Evolutionary conservation across 2,113 vertebrate genomes (phyloP).

Genomic region (Engraulis encrasicolus): DNA sequence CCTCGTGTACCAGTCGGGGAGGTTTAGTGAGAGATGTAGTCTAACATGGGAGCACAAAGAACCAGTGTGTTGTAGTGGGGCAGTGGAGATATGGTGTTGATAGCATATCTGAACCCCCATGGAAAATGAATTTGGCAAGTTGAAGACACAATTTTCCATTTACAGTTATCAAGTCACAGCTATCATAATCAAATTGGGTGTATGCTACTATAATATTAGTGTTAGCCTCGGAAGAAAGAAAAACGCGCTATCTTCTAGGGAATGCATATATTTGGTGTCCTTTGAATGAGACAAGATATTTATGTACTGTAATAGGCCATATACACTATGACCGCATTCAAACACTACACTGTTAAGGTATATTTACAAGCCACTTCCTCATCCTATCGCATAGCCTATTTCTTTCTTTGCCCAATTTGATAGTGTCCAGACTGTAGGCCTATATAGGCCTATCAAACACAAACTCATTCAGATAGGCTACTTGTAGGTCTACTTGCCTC

Average conservation of each 20-base stretch:
- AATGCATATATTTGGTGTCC: neutral
- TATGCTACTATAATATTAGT: neutral
- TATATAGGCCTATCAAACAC: too few species aligned
- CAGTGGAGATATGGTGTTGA: conserved; percentile 38
- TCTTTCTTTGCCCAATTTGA: too few species aligned
- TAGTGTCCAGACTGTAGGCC: too few species aligned
- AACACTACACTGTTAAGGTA: too few species aligned
- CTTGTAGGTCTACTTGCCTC: too few species aligned
- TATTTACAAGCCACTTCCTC: too few species aligned
- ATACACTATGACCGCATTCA: too few species aligned
- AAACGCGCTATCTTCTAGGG: neutral
- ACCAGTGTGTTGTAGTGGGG: too few species aligned
- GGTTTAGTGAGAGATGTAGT: neutral
- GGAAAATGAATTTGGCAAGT: conserved; percentile 30
- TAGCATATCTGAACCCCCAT: conserved; percentile 30
- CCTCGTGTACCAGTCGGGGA: neutral
- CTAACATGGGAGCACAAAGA: too few species aligned
- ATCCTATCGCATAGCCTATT: too few species aligned
- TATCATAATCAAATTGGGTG: conserved; percentile 24
- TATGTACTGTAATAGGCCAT: too few species aligned
- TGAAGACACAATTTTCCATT: conserved; percentile 18
- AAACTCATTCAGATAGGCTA: neutral
- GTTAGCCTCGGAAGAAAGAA: neutral
- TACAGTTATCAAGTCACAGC: conserved; percentile 29
- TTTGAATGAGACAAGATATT: neutral